Conservation (phyloP, 2,888 invertebrate genomes). For the Griposia aprilina region DNA sequence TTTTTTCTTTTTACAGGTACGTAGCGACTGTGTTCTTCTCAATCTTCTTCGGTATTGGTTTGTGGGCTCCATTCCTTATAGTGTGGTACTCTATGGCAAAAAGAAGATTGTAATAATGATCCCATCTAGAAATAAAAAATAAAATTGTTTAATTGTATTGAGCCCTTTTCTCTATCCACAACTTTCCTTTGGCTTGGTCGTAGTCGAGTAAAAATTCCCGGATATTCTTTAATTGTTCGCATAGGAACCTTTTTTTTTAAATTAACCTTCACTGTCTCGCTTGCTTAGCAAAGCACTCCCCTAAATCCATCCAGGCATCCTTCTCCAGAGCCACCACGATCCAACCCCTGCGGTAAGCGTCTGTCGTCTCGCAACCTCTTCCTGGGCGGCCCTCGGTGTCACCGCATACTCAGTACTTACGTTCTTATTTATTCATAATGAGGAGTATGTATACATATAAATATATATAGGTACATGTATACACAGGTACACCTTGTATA, state of each 20-base stretch:
- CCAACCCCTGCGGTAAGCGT: background rate
- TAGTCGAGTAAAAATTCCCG: background rate
- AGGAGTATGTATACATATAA: too few relatives aligned
- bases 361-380: background rate
- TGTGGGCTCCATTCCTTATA: constrained; percentile 82
- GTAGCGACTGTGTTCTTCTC: constrained; percentile 76
- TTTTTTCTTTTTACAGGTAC: constrained; percentile 71
- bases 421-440: too few relatives aligned
- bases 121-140: background rate
- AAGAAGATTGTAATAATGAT: constrained; percentile 74
- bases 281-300: background rate
- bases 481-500: too few relatives aligned
- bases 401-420: too few relatives aligned
- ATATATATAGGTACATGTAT: too few relatives aligned
- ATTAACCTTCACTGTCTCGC: background rate
- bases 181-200: background rate
- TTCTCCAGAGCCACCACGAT: background rate
- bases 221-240: background rate
- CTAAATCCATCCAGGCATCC: background rate
- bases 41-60: constrained; percentile 79
- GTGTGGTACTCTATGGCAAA: constrained; percentile 87
- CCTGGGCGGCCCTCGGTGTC: too few relatives aligned
- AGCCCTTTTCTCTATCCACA: background rate
- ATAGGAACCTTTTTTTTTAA: background rate
- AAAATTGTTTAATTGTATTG: background rate